A percentile compares a stretch with the other conserved stretches of the same genome.
Conservation (phyloP, 2,113 vertebrate genomes). For the Propithecus coquereli region DNA sequence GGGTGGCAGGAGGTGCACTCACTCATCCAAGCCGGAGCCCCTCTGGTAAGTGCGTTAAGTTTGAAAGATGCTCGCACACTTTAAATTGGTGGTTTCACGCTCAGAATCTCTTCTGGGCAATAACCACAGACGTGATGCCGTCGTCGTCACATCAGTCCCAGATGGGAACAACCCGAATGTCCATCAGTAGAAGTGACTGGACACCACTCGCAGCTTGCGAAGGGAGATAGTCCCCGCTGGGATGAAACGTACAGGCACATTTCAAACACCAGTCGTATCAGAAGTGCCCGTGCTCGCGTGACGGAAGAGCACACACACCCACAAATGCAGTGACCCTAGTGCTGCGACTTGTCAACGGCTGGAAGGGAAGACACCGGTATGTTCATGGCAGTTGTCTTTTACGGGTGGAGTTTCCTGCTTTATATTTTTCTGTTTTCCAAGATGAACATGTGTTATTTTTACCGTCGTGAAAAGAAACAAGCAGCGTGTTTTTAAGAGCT, state of each 20-base stretch:
- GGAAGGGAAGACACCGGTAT: fast-evolving
- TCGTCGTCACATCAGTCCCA: fast-evolving
- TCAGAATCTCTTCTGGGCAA: fast-evolving
- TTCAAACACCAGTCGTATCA: background rate
- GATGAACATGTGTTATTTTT: background rate
- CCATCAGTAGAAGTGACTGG: fast-evolving
- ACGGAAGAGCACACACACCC: fast-evolving
- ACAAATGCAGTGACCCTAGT: fast-evolving
- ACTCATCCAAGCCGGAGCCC: fast-evolving
- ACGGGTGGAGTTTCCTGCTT: fast-evolving
- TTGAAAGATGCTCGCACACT: background rate
- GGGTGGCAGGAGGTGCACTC: fast-evolving
- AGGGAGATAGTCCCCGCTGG: fast-evolving
- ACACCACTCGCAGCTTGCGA: background rate
- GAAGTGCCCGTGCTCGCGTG: background rate
- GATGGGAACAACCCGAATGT: fast-evolving
- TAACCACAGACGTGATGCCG: fast-evolving
- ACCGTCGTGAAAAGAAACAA: background rate
- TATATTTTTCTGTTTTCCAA: background rate
- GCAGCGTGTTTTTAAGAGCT: background rate
- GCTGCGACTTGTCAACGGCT: fast-evolving
- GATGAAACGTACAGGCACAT: fast-evolving
- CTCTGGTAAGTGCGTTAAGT: fast-evolving
- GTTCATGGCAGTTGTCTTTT: fast-evolving
- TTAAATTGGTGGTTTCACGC: background rate